Conservation (phyloP, 2,797 vertebrate genomes). For the Pseudochaenichthys georgianus region DNA sequence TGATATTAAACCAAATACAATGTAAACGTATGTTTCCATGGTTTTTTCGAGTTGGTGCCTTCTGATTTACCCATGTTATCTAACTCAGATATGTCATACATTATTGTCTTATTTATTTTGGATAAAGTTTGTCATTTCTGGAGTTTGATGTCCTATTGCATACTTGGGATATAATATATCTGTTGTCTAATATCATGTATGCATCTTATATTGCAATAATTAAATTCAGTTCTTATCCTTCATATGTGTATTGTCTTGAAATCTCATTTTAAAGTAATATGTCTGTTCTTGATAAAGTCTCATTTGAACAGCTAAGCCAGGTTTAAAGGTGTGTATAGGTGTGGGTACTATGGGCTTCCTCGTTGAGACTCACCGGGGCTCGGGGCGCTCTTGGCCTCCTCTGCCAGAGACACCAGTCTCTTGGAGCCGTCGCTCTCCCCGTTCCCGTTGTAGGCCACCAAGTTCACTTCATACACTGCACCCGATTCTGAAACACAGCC, state of each 20-base stretch:
- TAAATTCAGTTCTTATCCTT: neutral
- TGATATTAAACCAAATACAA: too few relatives aligned
- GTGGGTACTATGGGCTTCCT: neutral
- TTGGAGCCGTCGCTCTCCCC: slow-evolving; percentile 83
- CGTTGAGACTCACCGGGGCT: slow-evolving; percentile 72
- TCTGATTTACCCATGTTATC: neutral
- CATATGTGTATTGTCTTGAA: neutral
- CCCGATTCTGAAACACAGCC: slow-evolving; percentile 70
- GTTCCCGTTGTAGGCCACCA: slow-evolving; percentile 84
- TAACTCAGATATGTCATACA: neutral
- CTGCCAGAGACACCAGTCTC: slow-evolving; percentile 80
- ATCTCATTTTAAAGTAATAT: too few relatives aligned
- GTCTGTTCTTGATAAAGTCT: neutral
- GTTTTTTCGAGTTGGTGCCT: neutral
- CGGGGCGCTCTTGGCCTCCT: slow-evolving; percentile 73
- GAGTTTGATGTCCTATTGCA: neutral
- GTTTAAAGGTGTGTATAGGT: neutral
- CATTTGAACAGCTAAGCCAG: neutral
- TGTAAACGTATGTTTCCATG: too few relatives aligned
- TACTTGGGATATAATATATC: neutral
- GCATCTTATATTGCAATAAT: neutral
- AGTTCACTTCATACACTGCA: slow-evolving; percentile 83
- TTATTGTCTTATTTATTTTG: neutral
- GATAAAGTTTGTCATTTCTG: neutral
- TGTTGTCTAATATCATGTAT: neutral